phyloP scores from a whole-genome alignment of 2,113 vertebrate genomes.

The Petaurus breviceps region DNA sequence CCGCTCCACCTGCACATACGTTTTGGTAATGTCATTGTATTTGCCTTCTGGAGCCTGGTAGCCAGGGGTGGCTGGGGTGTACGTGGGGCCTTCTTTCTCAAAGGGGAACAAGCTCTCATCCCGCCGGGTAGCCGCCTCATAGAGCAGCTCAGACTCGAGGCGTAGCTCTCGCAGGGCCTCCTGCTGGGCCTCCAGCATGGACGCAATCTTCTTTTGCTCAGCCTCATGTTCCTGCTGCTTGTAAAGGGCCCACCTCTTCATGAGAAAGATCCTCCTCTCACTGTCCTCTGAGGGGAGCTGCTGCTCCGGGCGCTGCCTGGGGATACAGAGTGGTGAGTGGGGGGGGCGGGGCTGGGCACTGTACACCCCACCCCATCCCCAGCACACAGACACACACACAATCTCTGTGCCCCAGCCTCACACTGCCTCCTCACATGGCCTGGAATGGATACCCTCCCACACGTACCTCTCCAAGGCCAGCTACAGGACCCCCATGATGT shows the following conservation, averaged over 20 bases:
- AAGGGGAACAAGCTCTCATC: conserved; percentile 90
- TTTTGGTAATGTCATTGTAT: conserved; percentile 90
- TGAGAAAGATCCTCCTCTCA: conserved; percentile 89
- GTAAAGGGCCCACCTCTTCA: conserved; percentile 91
- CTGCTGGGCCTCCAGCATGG: conserved; percentile 87
- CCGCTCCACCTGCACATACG: conserved; percentile 87
- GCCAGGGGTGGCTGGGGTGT: conserved; percentile 87
- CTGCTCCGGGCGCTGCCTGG: conserved; percentile 84
- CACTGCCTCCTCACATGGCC: too few relatives aligned
- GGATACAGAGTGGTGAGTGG: background rate
- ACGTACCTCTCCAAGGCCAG: too few relatives aligned
- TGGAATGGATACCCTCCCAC: too few relatives aligned
- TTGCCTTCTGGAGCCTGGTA: conserved; percentile 94
- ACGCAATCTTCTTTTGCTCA: conserved; percentile 84
- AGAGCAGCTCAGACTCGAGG: conserved; percentile 90
- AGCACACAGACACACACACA: too few relatives aligned
- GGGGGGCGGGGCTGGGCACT: background rate
- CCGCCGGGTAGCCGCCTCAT: conserved; percentile 87
- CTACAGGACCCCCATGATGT: too few relatives aligned
- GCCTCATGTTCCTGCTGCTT: conserved; percentile 89
- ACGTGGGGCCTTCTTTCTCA: conserved; percentile 86
- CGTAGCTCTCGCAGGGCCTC: conserved; percentile 91
- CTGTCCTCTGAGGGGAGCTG: conserved; percentile 86
- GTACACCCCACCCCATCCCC: too few relatives aligned
- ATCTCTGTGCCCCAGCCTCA: too few relatives aligned